phyloP scores from a whole-genome alignment of 2,888 invertebrate species.

The Drosophila setosimentum region DNA sequence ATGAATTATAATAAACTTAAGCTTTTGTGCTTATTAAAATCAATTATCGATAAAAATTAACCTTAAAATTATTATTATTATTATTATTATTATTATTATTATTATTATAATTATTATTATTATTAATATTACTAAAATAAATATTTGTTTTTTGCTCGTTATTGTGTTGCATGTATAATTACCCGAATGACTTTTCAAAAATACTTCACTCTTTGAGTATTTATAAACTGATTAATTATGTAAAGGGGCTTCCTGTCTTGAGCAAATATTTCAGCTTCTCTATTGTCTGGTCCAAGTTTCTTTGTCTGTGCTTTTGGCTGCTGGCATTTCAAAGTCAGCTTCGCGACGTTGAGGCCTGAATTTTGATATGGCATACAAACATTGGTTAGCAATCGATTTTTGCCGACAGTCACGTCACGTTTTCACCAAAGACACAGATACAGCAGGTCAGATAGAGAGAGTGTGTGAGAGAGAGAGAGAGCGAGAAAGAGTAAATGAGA shows the following conservation, averaged over 20 bases:
- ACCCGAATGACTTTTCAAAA: conserved; percentile 39
- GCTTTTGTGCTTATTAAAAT: no score
- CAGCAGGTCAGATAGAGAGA: neutral
- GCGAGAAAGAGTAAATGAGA: neutral
- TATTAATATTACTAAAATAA: neutral
- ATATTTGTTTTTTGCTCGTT: neutral
- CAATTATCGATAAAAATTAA: neutral
- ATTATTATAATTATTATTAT: neutral
- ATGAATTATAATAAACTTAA: neutral
- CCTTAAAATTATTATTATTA: neutral
- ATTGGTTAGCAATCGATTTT: conserved; percentile 39
- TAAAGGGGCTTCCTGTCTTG: conserved; percentile 79
- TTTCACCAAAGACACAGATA: conserved; percentile 28
- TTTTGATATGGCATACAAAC: conserved; percentile 29
- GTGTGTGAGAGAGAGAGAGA: neutral
- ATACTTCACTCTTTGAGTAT: conserved; percentile 31
- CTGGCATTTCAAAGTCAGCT: conserved; percentile 62
- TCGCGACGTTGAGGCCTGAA: conserved; percentile 28
- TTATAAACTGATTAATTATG: conserved; percentile 79
- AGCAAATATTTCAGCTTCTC: conserved; percentile 65
- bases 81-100: neutral
- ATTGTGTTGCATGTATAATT: conserved; percentile 14
- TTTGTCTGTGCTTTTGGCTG: conserved; percentile 46
- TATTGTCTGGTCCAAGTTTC: conserved; percentile 52
- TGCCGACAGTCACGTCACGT: conserved; percentile 71